Base-by-base conservation (phyloP, 2,888 invertebrate genomes). In the Steromphala cineraria region DNA sequence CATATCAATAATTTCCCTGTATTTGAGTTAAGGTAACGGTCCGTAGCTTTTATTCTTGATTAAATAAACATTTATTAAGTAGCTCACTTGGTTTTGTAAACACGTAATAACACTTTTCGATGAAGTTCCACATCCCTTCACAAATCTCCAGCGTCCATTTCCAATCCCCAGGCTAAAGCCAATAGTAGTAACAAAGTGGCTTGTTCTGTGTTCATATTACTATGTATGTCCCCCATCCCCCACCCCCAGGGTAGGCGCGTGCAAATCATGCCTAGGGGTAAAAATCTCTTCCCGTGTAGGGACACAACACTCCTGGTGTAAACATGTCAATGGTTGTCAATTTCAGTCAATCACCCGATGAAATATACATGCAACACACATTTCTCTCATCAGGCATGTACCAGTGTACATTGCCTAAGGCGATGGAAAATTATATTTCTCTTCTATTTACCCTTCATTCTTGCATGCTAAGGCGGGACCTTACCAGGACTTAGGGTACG, bases 241-340 rank as follows among this genome's bases (percentile, higher is more conserved):
- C 62, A 62, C 46, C 62, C 62, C 62, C 15, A 24, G 28, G 62
- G 62, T 28, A 21, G 28, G 62, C 62, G 62, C 62, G 62, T 62
- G 62, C 21, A 28, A 28, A 62, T 24, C 28, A 28, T 28, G 24
- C 28, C 62, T n/a, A 13, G 62, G 62, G 62, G 62, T 24, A 4
- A n/a, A 17, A 4, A 28, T 28, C 28, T 7, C 62, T 62, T 21
- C 62, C 62, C 28, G 24, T 24, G 24, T 24, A 28, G 24, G 28
- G 24, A 28, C 28, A 28, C 62, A 62, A 62, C 62, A 62, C 62
- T 62, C 28, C 62, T 24, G 62, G 62, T 62, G 62, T 62, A 62
- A 62, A 62, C 62, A 62, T n/a, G 62, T 62, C 62, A 62, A 62
- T 28, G 62, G 62, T 62, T 62, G 62, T 62, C 62, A 62, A 62